These are phyloP conservation scores for Eulemur rufifrons DNA, from an alignment of 2,113 vertebrate species.

Conservation along the genomic window DNA sequence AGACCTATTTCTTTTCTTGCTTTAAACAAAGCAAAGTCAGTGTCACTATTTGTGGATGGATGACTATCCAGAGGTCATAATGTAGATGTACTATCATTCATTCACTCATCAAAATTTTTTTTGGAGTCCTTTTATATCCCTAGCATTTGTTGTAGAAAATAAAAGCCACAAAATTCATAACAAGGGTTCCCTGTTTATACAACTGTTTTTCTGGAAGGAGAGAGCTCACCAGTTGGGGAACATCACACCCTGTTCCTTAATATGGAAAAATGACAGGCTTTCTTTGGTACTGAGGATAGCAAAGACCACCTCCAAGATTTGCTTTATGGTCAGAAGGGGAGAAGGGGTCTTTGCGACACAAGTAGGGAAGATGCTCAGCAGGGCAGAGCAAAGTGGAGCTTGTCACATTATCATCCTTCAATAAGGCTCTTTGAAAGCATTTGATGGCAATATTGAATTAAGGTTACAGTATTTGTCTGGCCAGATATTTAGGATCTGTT, in stretches of 20 bases:
- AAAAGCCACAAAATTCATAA: not conserved
- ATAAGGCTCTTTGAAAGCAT: not conserved
- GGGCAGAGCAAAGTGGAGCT: not conserved
- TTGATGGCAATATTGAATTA: not conserved
- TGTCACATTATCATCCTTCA: not conserved
- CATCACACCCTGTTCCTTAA: not conserved
- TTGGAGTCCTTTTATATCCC: not conserved
- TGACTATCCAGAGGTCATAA: not conserved
- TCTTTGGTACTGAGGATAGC: not conserved
- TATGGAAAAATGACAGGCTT: not conserved
- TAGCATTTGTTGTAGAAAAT: not conserved
- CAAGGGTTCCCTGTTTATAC: not conserved
- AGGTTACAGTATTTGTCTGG: not conserved
- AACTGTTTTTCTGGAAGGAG: not conserved
- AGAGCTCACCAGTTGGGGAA: not conserved
- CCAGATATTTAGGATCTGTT: not conserved
- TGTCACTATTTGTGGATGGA: not conserved
- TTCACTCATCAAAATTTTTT: not conserved
- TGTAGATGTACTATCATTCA: not conserved
- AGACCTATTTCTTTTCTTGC: not conserved
- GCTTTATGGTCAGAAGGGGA: not conserved
- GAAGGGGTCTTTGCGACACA: not conserved
- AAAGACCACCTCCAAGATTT: not conserved
- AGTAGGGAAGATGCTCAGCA: not conserved
- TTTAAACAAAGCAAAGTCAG: conserved; percentile 16